Evolutionary conservation across 2,113 vertebrate genomes (phyloP), one percentile per base, ranked within the genome.

Genomic region (Scytalopus superciliaris): DNA sequence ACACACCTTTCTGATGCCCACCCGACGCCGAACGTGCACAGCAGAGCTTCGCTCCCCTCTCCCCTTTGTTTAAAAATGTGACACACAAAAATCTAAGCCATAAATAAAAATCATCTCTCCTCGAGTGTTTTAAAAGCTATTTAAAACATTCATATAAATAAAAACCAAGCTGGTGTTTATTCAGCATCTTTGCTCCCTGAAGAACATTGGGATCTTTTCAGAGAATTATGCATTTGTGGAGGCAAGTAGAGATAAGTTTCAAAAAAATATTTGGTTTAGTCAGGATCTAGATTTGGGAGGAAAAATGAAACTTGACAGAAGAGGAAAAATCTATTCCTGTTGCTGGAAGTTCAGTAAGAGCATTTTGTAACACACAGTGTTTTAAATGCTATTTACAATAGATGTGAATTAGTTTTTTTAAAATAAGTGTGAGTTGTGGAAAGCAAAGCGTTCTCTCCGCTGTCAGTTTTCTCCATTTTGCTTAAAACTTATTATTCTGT

Each of bases 31-130:
- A 12, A 31, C 3, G 30, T 19, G 45, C 78, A 1, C 49, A 24
- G 62, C 69, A 33, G 53, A 82, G 53, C 60, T 55, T 27, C 1
- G 9, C 79, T 56, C 40, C 39, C n/a, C 37, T 81, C 37, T 78
- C 33, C 31, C 44, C n/a, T 89, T 94, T 96, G 92, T 94, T 97
- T 94, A 93, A 96, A 96, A 96, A 96, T 35, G 73, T 95, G 93
- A 78, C 93, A 92, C 77, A 93, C 68, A 96, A 97, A 91, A 95
- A 96, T 94, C 89, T 52, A 27, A 89, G 84, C 74, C 49, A 90
- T 93, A 96, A 95, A 96, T 93, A 94, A 94, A 87, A 89, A 81
- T 68, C 44, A 33, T 77, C 56, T 72, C 69, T 88, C 72, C 60
- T 63, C 24, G 60, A 75, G 64, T 72, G 80, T 59, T 94, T 94